Evolutionary conservation across 2,113 vertebrate genomes (phyloP).

Genomic region (Anolis carolinensis): DNA sequence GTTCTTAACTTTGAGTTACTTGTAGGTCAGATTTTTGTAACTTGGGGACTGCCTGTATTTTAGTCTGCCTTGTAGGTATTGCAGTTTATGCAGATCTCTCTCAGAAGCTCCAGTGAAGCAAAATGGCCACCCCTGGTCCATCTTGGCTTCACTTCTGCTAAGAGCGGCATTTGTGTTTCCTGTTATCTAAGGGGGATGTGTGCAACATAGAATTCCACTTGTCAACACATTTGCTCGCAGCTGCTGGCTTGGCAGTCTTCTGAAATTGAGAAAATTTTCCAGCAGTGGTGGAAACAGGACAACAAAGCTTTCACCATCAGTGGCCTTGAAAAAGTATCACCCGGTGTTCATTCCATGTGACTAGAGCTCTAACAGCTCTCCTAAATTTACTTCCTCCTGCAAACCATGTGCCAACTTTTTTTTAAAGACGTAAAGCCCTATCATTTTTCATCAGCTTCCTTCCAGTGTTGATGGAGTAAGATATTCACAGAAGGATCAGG

Average conservation of each 20-base stretch:
- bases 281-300: constrained; percentile 49
- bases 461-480: constrained; percentile 51
- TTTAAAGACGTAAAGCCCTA: constrained; percentile 34
- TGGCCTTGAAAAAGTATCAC: constrained; percentile 61
- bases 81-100: neutral
- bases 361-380: constrained; percentile 36
- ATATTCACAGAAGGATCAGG: constrained; percentile 50
- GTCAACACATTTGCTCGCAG: constrained; percentile 60
- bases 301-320: constrained; percentile 61
- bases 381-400: constrained; percentile 25
- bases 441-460: constrained; percentile 49
- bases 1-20: no score
- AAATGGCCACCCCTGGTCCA: neutral
- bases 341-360: neutral
- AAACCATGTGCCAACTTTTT: constrained; percentile 48
- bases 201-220: constrained; percentile 40
- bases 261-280: constrained; percentile 53
- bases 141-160: neutral
- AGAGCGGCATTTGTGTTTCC: constrained; percentile 13
- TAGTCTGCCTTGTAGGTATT: neutral
- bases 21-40: no score
- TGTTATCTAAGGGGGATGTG: constrained; percentile 26
- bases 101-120: neutral
- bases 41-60: neutral
- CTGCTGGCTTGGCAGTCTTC: constrained; percentile 62